Evolutionary conservation across 2,888 invertebrate species (phyloP).

Genomic region (Leptarthrus brevirostris): DNA sequence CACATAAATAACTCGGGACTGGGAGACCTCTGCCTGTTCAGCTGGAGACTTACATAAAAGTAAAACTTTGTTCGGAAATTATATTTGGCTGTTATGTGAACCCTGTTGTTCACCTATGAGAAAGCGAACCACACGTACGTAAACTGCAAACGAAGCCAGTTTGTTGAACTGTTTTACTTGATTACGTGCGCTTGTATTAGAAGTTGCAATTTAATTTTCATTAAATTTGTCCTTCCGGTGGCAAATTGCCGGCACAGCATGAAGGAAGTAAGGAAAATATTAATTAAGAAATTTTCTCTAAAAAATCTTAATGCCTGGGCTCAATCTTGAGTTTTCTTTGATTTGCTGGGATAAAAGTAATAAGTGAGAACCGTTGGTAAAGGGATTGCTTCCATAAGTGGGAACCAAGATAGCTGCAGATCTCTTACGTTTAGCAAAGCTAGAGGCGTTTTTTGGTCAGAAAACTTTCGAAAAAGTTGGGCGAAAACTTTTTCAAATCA

Average conservation of each 20-base stretch:
- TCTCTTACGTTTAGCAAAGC: neutral
- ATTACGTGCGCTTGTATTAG: neutral
- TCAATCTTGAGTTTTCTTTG: too few species aligned
- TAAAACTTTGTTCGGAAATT: slow-evolving; percentile 29
- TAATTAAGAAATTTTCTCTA: too few species aligned
- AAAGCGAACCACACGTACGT: neutral
- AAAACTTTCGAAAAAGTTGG: slow-evolving; percentile 9
- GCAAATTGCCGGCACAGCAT: too few species aligned
- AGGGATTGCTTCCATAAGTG: too few species aligned
- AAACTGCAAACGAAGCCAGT: neutral
- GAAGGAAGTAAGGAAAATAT: too few species aligned
- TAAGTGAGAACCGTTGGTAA: too few species aligned
- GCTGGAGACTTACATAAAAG: slow-evolving; percentile 10
- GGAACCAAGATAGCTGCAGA: neutral
- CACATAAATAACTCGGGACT: neutral
- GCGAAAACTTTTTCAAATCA: slow-evolving; percentile 6
- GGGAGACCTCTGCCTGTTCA: neutral
- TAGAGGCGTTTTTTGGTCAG: slow-evolving; percentile 22
- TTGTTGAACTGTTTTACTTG: too few species aligned
- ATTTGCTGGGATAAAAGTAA: too few species aligned
- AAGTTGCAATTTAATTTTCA: slow-evolving; percentile 29
- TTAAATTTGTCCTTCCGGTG: neutral
- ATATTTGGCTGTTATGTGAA: slow-evolving; percentile 17
- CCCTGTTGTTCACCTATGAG: neutral
- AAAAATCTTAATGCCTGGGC: too few species aligned